phyloP scores from a whole-genome alignment of 2,113 vertebrate species.

The Callithrix jacchus region DNA sequence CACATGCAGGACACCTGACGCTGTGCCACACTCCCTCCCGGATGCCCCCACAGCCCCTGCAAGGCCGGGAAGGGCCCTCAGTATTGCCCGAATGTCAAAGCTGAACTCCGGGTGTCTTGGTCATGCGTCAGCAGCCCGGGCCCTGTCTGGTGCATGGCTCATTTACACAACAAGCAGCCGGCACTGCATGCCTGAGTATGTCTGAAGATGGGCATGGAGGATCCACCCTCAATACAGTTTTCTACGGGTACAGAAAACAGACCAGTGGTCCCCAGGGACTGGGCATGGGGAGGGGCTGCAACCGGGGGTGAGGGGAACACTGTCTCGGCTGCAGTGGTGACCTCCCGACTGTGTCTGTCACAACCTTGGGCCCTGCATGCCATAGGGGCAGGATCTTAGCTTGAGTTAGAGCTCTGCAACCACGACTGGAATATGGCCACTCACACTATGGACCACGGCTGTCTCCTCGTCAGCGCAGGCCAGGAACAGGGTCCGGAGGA shows the following conservation, averaged over 20 bases:
- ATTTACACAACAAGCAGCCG: not conserved
- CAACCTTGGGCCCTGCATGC: too few relatives aligned
- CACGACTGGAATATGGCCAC: conserved; percentile 53
- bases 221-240: not conserved
- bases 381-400: not conserved
- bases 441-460: conserved; percentile 89
- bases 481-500: conserved; percentile 89
- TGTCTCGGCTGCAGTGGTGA: not conserved
- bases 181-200: not conserved
- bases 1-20: not conserved
- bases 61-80: not conserved
- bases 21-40: not conserved
- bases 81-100: too few relatives aligned
- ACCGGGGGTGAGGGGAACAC: not conserved
- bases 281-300: not conserved
- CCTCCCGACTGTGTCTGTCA: too few relatives aligned
- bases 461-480: conserved; percentile 88
- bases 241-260: not conserved
- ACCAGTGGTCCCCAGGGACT: not conserved
- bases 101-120: not conserved
- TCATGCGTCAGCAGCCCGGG: not conserved
- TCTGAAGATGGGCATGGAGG: not conserved
- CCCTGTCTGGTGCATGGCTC: fast-evolving
- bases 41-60: too few relatives aligned
- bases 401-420: not conserved